Evolutionary conservation across 1,140 invertebrate genomes (phyloP), one percentile per base, ranked within the genome.

Genomic region (Glossosoma conforme): DNA sequence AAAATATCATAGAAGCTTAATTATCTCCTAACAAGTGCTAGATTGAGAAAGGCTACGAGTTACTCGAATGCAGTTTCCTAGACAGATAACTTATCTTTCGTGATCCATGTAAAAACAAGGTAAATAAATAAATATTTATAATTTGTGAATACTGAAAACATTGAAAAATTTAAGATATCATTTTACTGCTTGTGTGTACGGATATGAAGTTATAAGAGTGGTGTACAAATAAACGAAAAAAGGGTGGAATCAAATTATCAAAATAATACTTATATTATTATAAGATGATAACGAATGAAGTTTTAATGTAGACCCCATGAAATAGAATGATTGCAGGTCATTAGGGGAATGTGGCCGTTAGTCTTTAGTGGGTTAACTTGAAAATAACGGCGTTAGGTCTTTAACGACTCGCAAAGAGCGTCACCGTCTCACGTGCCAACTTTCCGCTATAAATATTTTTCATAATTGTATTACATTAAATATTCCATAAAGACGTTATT

Each of bases 321-420:
- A 42, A 41, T 41, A 50, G 38, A 42, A 50, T 50, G 47, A 50
- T 50, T 50, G 24, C 47, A 38, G 47, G 6, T 38, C 47, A 50
- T 50, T 50, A 41, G 2, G 36, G 17, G 28, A 19, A 22, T 15
- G 37, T 19, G 6, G 19, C 36, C 47, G 40, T 50, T 50, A 50
- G 37, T 50, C 47, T 50, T 50, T 42, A 32, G 47, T 42, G 38
- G 47, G 38, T 50, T 50, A 50, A 50, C 47, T 50, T 28, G 47
- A 50, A 50, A 41, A 50, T 50, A 50, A 50, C 38, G 38, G 47
- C 47, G 32, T 15, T 13, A 14, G 45, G 32, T 21, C 45, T 37
- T n/a, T 50, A 50, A 50, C 47, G 47, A 50, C 11, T 24, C 35
- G 13, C 3, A n/a, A 28, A 33, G 35, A 25, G 47, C 37, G 21